phyloP scores from a whole-genome alignment of 2,888 invertebrate genomes.

The Andrena marginata region DNA sequence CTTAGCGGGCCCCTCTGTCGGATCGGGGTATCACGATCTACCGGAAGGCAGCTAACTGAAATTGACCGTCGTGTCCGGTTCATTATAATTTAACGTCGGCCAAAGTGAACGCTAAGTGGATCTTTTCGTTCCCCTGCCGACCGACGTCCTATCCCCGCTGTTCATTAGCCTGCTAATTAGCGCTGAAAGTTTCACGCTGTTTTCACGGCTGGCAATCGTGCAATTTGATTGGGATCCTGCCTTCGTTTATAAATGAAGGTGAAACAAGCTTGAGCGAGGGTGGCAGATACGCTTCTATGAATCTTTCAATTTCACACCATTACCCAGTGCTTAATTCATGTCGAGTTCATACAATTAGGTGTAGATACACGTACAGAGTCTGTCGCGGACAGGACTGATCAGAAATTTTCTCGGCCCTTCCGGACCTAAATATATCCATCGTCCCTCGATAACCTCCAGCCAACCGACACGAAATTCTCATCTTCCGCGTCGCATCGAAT shows the following conservation, averaged over 20 bases:
- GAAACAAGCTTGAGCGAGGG: no score
- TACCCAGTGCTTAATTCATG: no score
- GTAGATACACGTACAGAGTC: no score
- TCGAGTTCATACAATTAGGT: no score
- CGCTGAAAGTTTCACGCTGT: constrained; percentile 9
- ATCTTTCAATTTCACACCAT: no score
- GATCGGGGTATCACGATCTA: constrained; percentile 57
- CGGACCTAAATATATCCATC: neutral
- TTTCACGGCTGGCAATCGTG: no score
- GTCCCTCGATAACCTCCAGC: neutral
- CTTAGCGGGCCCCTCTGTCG: constrained; percentile 20
- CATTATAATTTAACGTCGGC: constrained; percentile 71
- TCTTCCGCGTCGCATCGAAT: constrained; percentile 4
- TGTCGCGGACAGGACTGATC: no score
- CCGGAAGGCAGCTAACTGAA: constrained; percentile 55
- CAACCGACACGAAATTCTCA: constrained; percentile 22
- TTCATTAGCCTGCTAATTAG: constrained; percentile 28
- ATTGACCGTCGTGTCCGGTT: constrained; percentile 62
- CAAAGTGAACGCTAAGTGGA: constrained; percentile 72
- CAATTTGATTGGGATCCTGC: no score
- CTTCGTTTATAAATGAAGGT: no score
- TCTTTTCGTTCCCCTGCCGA: constrained; percentile 61
- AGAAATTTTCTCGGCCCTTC: neutral
- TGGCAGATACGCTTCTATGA: no score
- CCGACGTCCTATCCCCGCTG: constrained; percentile 44